phyloP scores from a whole-genome alignment of 1,140 invertebrate genomes.

The Doryteuthis pealeii region DNA sequence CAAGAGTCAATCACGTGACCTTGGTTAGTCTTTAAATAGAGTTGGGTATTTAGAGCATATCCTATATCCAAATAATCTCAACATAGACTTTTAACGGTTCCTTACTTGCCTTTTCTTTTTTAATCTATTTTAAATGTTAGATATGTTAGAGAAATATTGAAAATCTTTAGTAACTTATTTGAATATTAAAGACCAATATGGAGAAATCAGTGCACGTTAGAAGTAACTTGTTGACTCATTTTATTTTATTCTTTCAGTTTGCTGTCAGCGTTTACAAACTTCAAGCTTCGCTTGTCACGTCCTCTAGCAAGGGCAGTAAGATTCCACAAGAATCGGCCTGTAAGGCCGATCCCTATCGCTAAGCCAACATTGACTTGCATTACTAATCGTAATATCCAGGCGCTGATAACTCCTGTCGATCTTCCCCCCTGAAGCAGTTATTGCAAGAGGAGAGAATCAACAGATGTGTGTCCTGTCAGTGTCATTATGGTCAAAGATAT shows the following conservation, averaged over 20 bases:
- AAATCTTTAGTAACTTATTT: no score
- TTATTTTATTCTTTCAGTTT: not conserved
- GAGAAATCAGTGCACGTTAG: no score
- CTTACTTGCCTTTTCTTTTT: no score
- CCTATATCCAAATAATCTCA: no score
- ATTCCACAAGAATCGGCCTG: conserved; percentile 6
- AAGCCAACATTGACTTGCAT: conserved; percentile 15
- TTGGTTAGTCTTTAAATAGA: no score
- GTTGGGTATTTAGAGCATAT: no score
- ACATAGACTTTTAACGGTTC: no score
- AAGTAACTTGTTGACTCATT: no score
- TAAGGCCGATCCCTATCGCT: not conserved
- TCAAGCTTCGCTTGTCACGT: not conserved
- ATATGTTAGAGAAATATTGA: no score
- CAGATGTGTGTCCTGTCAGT: conserved; percentile 15
- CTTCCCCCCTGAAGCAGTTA: conserved; percentile 11
- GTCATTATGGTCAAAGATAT: conserved; percentile 19
- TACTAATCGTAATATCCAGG: not conserved
- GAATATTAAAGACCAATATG: no score
- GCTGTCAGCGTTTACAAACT: not conserved
- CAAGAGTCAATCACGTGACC: no score
- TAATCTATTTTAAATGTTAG: no score
- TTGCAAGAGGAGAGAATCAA: conserved; percentile 28
- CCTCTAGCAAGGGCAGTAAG: not conserved
- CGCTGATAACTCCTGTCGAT: conserved; percentile 7